A percentile compares a stretch with the other conserved stretches of the same genome.
Conservation (phyloP, 2,888 invertebrate genomes). For the Thyatira batis region DNA sequence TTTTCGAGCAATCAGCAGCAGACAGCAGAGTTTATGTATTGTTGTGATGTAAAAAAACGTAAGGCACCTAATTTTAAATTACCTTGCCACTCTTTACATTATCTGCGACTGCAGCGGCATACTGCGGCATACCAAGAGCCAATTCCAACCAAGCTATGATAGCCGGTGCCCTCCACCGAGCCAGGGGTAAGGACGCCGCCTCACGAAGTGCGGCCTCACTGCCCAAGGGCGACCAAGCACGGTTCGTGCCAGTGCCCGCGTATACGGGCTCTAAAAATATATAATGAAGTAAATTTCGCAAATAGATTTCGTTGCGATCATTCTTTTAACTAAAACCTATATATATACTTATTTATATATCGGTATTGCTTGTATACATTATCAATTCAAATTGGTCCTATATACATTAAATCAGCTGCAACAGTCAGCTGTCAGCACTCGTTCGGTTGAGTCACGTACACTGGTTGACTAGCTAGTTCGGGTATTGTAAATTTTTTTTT, state of each 20-base stretch:
- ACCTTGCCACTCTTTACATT: slow-evolving; percentile 98
- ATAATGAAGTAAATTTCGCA: slow-evolving; percentile 3
- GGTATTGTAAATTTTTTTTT: no score
- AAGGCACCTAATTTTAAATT: slow-evolving; percentile 5
- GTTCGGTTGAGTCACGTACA: no score
- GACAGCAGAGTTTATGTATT: background rate
- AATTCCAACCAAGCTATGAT: slow-evolving; percentile 97
- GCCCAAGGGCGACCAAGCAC: slow-evolving; percentile 87
- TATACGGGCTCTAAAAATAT: slow-evolving; percentile 69
- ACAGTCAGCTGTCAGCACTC: no score
- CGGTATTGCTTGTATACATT: no score
- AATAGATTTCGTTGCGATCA: no score
- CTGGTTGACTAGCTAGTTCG: no score
- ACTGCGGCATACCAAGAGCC: slow-evolving; percentile 96
- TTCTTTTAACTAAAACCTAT: no score
- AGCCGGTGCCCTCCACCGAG: slow-evolving; percentile 95
- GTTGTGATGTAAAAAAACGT: background rate
- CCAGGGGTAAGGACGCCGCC: slow-evolving; percentile 92
- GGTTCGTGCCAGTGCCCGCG: slow-evolving; percentile 69
- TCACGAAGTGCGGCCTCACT: slow-evolving; percentile 92
- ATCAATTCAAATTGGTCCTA: no score
- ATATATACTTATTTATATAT: no score
- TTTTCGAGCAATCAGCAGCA: background rate
- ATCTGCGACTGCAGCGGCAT: slow-evolving; percentile 93
- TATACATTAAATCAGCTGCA: no score